Percentiles rank a stretch among this genome's conserved stretches.
Conservation (phyloP, 2,797 vertebrate species). For the Tinamus major region DNA sequence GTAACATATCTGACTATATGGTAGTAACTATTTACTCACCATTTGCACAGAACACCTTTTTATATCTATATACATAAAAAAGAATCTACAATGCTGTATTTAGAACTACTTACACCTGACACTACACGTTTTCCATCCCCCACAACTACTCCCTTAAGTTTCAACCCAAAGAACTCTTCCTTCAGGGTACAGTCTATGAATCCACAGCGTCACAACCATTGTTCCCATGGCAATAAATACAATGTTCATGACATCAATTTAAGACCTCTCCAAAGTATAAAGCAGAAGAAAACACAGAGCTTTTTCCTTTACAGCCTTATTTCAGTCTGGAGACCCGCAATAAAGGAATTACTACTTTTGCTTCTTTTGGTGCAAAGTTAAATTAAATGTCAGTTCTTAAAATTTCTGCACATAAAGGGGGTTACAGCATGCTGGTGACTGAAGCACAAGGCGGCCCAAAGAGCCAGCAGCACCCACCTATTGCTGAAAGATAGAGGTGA, state of each 20-base stretch:
- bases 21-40: not conserved
- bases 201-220: conserved; percentile 27
- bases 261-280: conserved; percentile 14
- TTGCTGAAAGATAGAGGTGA: not conserved
- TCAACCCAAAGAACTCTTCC: not conserved
- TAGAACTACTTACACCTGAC: not conserved
- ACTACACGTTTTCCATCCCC: not conserved
- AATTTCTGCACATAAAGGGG: not conserved
- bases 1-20: not conserved
- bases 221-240: conserved; percentile 65
- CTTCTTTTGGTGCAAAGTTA: not conserved
- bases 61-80: too few species aligned
- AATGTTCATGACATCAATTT: conserved; percentile 26
- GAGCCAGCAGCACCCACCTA: not conserved
- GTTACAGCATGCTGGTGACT: not conserved
- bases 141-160: not conserved
- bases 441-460: not conserved
- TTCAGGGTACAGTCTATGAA: not conserved
- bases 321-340: conserved; percentile 1
- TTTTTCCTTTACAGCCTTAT: not conserved
- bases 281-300: not conserved
- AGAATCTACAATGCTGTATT: not conserved
- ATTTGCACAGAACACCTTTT: not conserved
- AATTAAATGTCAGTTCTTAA: not conserved
- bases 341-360: not conserved